Conservation (phyloP, 2,888 invertebrate species). For the Tetramorium bicarinatum region DNA sequence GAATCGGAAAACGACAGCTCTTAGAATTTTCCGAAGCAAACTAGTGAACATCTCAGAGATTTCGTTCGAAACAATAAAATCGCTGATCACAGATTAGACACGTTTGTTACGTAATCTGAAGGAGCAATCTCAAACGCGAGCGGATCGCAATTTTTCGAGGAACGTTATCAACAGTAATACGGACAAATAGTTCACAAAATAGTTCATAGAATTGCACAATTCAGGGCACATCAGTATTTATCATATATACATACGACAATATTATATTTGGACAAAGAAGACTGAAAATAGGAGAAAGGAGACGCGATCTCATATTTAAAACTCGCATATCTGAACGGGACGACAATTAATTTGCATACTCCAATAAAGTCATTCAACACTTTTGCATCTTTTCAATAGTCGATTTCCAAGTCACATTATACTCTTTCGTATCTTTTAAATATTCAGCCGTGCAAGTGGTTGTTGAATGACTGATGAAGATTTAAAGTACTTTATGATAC, state of each 20-base stretch:
- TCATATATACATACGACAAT: background rate
- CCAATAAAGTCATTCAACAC: background rate
- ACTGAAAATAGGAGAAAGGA: background rate
- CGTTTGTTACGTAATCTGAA: background rate
- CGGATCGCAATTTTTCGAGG: background rate
- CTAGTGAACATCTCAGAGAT: background rate
- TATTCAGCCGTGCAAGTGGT: background rate
- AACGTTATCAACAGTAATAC: background rate
- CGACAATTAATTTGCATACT: background rate
- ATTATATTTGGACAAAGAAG: background rate
- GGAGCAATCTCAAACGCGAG: background rate
- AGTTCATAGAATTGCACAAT: background rate
- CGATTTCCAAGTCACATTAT: background rate
- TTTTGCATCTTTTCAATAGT: background rate
- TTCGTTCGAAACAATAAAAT: conserved; percentile 3
- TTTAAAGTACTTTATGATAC: conserved; percentile 23
- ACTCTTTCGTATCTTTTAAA: background rate
- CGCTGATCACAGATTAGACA: background rate
- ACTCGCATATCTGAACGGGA: background rate
- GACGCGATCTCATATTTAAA: background rate
- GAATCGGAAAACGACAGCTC: background rate
- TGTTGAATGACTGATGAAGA: conserved; percentile 13
- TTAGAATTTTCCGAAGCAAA: conserved; percentile 10
- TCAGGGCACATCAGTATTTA: background rate
- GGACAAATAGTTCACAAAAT: background rate